phyloP scores from a whole-genome alignment of 2,888 invertebrate genomes.

The Bombyx huttoni region DNA sequence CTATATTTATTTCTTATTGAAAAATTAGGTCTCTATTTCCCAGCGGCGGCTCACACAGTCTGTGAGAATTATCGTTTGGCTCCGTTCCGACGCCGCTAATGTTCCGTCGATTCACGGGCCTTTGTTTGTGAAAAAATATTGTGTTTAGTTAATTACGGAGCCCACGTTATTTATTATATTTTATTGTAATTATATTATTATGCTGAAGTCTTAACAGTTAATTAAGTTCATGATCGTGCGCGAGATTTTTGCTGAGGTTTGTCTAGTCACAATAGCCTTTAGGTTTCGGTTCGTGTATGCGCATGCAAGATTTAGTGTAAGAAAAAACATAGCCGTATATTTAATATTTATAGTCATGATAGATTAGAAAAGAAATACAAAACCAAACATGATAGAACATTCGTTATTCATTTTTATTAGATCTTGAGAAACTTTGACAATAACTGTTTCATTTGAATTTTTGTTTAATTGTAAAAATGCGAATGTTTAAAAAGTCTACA shows the following conservation, averaged over 20 bases:
- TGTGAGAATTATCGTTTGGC: constrained; percentile 38
- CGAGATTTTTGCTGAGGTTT: neutral
- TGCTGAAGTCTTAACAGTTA: neutral
- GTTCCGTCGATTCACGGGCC: constrained; percentile 10
- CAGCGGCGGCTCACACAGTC: constrained; percentile 30
- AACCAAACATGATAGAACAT: too few relatives aligned
- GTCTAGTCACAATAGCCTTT: neutral
- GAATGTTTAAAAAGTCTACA: neutral
- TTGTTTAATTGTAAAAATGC: neutral
- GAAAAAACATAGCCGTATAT: too few relatives aligned
- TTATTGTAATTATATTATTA: neutral
- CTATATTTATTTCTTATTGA: constrained; percentile 25
- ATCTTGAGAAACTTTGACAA: too few relatives aligned
- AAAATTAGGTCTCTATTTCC: constrained; percentile 30
- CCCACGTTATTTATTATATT: constrained; percentile 10
- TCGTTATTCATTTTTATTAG: too few relatives aligned
- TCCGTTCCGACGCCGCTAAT: constrained; percentile 26
- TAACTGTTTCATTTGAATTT: neutral
- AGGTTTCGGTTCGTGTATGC: too few relatives aligned
- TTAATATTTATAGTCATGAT: too few relatives aligned
- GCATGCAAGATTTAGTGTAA: too few relatives aligned
- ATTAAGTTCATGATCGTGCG: neutral
- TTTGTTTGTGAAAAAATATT: constrained; percentile 27
- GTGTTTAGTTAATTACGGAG: constrained; percentile 17
- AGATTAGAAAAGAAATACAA: too few relatives aligned